Evolutionary conservation across 2,797 vertebrate species (phyloP), one percentile per base, ranked within the genome.

Genomic region (Tadarida brasiliensis): DNA sequence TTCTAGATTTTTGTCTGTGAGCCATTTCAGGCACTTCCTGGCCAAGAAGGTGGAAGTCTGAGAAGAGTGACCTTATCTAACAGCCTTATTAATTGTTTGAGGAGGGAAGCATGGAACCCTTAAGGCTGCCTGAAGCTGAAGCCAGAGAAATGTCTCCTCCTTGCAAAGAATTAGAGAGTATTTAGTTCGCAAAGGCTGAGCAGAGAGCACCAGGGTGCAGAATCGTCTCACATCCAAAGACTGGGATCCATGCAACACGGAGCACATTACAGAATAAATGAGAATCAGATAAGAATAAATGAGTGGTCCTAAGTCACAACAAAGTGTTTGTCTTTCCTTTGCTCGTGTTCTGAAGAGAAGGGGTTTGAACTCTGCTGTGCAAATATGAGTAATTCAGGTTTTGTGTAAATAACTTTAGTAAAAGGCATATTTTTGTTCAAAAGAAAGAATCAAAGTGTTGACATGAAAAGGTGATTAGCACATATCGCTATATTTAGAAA

Each of bases 361-460:
- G 19, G 22, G 44, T 91, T 90, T 81, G n/a, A 82, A 87, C 28
- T 93, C 44, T 93, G 35, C 56, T 77, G 19, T 91, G 11, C 20
- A 51, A 88, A 33, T 35, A 81, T 35, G 30, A 90, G 39, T 80
- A 39, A 87, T 65, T 80, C 15, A 15, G 59, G 19, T 28, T 93
- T 83, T 17, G n/a, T 11, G 17, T 67, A 51, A 87, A 67, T 68
- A 22, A 61, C 82, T 91, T 70, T 35, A 88, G n/a, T 85, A 87
- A 80, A 94, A 92, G 39, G 10, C 0, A 11, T 35, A 70, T 49
- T 61, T 90, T 85, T 78, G 33, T 67, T 95, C 47, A 44, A 73
- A 93, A 91, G 68, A 73, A 73, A 67, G 24, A 61, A 0, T 49
- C 47, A 4, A 19, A 26, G 5, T 84, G n/a, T 65, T 70, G 47